Base-by-base conservation (phyloP, 2,113 vertebrate genomes). In the Mola mola region DNA sequence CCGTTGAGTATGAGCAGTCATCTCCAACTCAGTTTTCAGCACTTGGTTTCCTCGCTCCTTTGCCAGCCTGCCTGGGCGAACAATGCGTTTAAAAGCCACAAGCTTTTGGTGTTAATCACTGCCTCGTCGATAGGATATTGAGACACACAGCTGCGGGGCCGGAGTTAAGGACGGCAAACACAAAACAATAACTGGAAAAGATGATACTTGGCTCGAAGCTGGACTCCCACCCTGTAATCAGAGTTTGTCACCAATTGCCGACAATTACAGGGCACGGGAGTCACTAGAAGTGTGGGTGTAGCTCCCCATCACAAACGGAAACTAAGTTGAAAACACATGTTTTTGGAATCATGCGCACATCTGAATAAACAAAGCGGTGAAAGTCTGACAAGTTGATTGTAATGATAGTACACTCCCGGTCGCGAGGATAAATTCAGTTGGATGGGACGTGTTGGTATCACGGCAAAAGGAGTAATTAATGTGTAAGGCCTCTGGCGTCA, bases 251-350 rank as follows among this genome's bases (percentile, higher is more conserved):
- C 69, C 47, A n/a, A n/a, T 82, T 77, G 46, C 63, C 85, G 75
- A 92, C n/a, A 90, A 93, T 93, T 91, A 90, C 84, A 92, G 90
- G 82, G 87, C 82, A 41, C 41, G 10, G 41, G 72, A 86, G 85
- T 81, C 58, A 74, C 86, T 82, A 78, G 81, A 56, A 73, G 69
- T 56, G 66, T 51, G 79, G 57, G 68, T 43, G 69, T 46, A 48
- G 78, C 37, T 43, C 26, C 1, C 65, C 61, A 40, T 55, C 17
- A 41, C 65, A 50, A 78, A 65, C 59, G 77, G 87, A 90, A 87
- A 83, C 72, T 56, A 63, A 70, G 70, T 77, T 72, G 78, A 88
- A 90, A 86, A 89, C 84, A 56, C 66, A 24, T 72, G 62, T 87
- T 46, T 83, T 75, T 74, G 64, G 73, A 75, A 77, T 61, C 83